phyloP scores from a whole-genome alignment of 2,797 vertebrate species.

The Phoeniculus purpureus region DNA sequence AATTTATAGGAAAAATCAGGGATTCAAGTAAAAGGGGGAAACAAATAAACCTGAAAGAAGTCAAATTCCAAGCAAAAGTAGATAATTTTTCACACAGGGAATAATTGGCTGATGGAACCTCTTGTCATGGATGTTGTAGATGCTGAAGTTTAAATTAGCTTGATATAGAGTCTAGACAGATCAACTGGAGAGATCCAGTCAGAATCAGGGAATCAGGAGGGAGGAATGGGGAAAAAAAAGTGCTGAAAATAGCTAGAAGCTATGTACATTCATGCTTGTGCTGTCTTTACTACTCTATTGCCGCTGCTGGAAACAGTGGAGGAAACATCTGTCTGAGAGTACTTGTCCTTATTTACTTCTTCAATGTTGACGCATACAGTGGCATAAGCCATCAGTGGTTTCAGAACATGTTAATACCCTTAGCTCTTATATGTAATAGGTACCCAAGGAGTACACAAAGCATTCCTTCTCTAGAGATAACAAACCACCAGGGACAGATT shows the following conservation, averaged over 20 bases:
- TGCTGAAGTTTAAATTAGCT: background rate
- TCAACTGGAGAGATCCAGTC: background rate
- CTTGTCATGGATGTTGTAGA: background rate
- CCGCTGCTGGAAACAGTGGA: background rate
- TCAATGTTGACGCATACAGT: background rate
- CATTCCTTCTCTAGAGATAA: background rate
- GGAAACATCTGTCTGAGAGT: background rate
- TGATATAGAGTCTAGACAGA: background rate
- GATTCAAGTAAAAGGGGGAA: background rate
- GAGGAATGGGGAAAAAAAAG: background rate
- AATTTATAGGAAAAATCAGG: background rate
- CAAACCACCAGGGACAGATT: background rate
- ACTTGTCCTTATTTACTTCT: background rate
- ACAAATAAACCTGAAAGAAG: background rate
- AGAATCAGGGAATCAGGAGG: rapidly evolving
- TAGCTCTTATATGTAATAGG: background rate
- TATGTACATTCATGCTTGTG: background rate
- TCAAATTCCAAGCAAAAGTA: background rate
- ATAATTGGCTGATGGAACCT: background rate
- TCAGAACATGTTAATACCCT: background rate
- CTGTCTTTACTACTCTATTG: background rate
- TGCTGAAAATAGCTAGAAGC: background rate
- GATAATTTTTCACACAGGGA: background rate
- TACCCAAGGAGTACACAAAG: background rate
- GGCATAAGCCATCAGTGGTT: background rate